These are phyloP conservation scores for Drosophila ochracea DNA, from an alignment of 2,888 invertebrate species.

Conservation along the genomic window DNA sequence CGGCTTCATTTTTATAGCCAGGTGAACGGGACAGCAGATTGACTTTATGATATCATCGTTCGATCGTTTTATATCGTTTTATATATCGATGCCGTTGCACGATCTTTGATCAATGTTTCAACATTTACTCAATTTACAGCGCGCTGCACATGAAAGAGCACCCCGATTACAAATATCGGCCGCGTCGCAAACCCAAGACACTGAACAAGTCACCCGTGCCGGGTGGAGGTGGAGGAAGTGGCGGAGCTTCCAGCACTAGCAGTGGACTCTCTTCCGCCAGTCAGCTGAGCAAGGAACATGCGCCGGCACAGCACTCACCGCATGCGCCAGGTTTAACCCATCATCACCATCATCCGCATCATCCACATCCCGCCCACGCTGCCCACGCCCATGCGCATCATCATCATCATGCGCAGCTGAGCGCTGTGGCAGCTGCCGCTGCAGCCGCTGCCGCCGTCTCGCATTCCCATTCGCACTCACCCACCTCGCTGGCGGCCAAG, in stretches of 20 bases:
- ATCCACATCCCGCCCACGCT: conserved; percentile 58
- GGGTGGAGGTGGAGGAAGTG: conserved; percentile 43
- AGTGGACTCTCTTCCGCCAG: conserved; percentile 24
- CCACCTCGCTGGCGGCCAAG: conserved; percentile 74
- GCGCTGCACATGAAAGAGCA: conserved; percentile 97
- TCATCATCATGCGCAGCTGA: conserved; percentile 71
- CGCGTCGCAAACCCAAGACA: conserved; percentile 94
- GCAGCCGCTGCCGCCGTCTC: conserved; percentile 54
- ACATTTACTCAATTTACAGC: conserved; percentile 86
- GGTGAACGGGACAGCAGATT: conserved; percentile 29
- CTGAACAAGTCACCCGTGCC: conserved; percentile 88
- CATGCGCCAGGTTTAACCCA: conserved; percentile 42
- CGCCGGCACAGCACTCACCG: conserved; percentile 61
- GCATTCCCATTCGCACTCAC: conserved; percentile 59
- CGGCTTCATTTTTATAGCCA: conserved; percentile 29
- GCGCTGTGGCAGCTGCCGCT: conserved; percentile 66
- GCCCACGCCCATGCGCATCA: conserved; percentile 57
- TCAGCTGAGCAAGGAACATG: conserved; percentile 54
- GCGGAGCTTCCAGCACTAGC: conserved; percentile 17
- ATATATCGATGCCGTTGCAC: conserved; percentile 46
- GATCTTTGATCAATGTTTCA: conserved; percentile 68
- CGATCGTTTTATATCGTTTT: conserved; percentile 52
- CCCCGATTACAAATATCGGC: conserved; percentile 96
- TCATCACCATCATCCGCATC: conserved; percentile 63
- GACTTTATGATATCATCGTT: conserved; percentile 68